Evolutionary conservation across 2,888 invertebrate species (phyloP), one percentile per base, ranked within the genome.

Genomic region (Antheraea yamamai): DNA sequence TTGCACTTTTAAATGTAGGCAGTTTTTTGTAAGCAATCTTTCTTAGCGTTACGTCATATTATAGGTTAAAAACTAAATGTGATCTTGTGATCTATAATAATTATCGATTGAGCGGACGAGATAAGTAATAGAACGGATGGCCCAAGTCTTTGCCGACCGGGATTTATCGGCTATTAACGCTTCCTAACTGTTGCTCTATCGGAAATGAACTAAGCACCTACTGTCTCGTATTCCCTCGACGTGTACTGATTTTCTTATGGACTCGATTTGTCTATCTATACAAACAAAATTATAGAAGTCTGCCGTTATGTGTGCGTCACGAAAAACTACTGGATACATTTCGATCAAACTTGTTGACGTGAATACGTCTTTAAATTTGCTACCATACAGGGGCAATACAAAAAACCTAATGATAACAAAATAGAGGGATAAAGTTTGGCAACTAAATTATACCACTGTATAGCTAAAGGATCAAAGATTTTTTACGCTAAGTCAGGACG

Each of bases 91-190:
- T n/a, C 70, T 70, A 39, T 39, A 39, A 39, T n/a, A 35, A 20
- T 35, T 23, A 70, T 39, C 20, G 77, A 80, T 79, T 73, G 73
- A 78, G 75, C 79, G 75, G 77, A 78, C 75, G 70, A 77, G 78
- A 77, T 78, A 76, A 73, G 61, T 77, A 75, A 61, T 76, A 18
- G 75, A 26, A 66, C 58, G 70, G 70, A 70, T 39, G 39, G 70
- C 20, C 39, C 39, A 70, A 70, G 39, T 70, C 35, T 70, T 20
- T 70, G 76, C 51, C 20, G 70, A 7, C 47, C 76, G 76, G 78
- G 77, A 78, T 79, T 82, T 82, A 81, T 86, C 84, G 70, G 7
- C 76, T 78, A 73, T 76, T 83, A 77, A 8, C 75, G 8, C 79
- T 75, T 78, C 78, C 77, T 75, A 78, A 75, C 73, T 73, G 68